Conservation (phyloP, 2,888 invertebrate species). For the Stramonita haemastoma region DNA sequence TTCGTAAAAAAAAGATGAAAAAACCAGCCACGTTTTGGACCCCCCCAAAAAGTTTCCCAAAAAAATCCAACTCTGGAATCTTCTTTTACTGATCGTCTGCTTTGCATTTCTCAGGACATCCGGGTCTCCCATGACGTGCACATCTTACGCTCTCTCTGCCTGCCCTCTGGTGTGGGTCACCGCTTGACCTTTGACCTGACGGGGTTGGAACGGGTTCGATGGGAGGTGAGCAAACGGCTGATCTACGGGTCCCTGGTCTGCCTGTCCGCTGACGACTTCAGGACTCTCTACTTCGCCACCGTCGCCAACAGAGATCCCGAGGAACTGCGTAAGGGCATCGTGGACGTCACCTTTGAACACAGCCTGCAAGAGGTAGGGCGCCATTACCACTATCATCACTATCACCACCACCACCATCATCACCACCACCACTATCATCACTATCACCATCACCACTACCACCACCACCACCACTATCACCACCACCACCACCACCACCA, state of each 20-base stretch:
- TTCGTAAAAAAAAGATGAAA: too few species aligned
- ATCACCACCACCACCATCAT: not conserved
- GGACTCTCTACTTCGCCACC: constrained; percentile 84
- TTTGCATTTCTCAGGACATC: constrained; percentile 24
- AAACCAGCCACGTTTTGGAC: too few species aligned
- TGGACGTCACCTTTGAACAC: constrained; percentile 63
- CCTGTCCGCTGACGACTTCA: constrained; percentile 85
- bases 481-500: not conserved
- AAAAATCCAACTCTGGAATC: too few species aligned
- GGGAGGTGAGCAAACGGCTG: constrained; percentile 81
- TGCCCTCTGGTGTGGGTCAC: constrained; percentile 61
- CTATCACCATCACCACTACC: constrained; percentile 2
- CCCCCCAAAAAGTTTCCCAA: too few species aligned
- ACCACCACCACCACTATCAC: not conserved
- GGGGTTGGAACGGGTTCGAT: constrained; percentile 61
- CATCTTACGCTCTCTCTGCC: constrained; percentile 60
- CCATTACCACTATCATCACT: too few species aligned
- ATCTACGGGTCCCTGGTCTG: constrained; percentile 87
- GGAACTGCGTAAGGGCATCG: constrained; percentile 61
- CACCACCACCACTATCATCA: not conserved
- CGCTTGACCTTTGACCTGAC: constrained; percentile 61
- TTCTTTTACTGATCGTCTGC: too few species aligned
- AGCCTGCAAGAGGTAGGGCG: constrained; percentile 41
- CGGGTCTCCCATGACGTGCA: constrained; percentile 67
- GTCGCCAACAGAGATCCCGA: constrained; percentile 73